Base-by-base conservation (phyloP, 37 sponge, comb jelly and placozoan genomes). In the Petrosia ficiformis region DNA sequence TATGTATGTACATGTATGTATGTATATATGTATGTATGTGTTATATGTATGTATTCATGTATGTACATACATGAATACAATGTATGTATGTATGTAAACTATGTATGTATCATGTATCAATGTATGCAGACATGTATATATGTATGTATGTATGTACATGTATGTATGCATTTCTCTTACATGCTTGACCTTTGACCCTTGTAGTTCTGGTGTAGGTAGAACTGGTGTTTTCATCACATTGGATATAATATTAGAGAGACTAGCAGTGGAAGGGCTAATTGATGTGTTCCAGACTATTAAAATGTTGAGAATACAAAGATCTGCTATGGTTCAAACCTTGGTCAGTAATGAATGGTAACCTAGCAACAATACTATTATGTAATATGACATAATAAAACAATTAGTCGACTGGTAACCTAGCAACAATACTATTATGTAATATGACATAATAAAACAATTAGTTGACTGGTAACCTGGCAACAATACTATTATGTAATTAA, bases 261-360 rank as follows among this genome's bases (percentile, higher is more conserved):
- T 92, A 77, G 34, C 67, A 32, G 69, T 76, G 0, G 99, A 97
- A 57, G 88, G 92, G 41, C 43, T 87, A 30, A 84, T 90, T 34
- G 95, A 97, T 75, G 84, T 97, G 39, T 97, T 94, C 79, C 93
- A 92, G 64, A 92, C 99, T 44, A 88, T 94, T 56, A 95, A 92
- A 70, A 87, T 73, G 67, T 74, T 94, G 57, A 74, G 99, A 1
- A 86, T 87, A 16, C 99, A 97, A 79, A 86, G 99, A 70, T 88
- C 95, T 34, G 93, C 90, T 75, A 92, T 94, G 93, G 99, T 97
- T 33, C 93, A 92, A 77, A 97, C 93, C 41, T 68, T 89, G 74
- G 97, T 96, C 60, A 90, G 97, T 2, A 16, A 4, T 4, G 41
- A 48, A 14, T 19, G 54, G n/a, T n/a, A 57, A 10, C 39, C 37